Evolutionary conservation across 2,888 invertebrate species (phyloP), one percentile per base, ranked within the genome.

Genomic region (Desoria tigrina): DNA sequence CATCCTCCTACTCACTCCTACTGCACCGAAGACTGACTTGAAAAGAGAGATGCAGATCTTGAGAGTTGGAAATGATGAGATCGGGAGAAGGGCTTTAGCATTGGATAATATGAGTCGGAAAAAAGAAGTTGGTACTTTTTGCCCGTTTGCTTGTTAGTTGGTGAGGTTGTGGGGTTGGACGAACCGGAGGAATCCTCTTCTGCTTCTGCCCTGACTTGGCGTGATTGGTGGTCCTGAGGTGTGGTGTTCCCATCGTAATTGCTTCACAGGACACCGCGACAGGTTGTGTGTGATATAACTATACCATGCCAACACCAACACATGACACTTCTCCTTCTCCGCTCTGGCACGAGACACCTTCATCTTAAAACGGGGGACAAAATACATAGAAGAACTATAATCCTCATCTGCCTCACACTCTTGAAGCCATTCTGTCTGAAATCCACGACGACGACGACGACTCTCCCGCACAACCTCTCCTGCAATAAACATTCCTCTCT

Each of bases 231-330:
- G 75, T 75, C 75, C 67, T 66, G 67, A 71, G 75, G 71, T 73
- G 72, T 73, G 73, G 69, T 73, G 67, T 68, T 65, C 71, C 62
- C 42, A 62, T 69, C 71, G 74, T 75, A 75, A 75, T 75, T 75
- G 75, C 75, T 73, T 74, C 73, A 74, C 67, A 75, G 75, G 74
- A 75, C 75, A 75, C 75, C 74, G 75, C 74, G 75, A 74, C 75
- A 75, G 75, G 75, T 75, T 72, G 54, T 68, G 69, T 72, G 75
- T 67, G 62, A 71, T 71, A 70, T 70, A 71, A 73, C 71, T 66
- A 70, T 68, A 71, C 65, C 63, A 73, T 73, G 71, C 68, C 72
- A 70, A 71, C 63, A 67, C 62, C 57, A 69, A 65, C 68, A 71
- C 71, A 73, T 73, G 71, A 73, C 72, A 74, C 74, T 71, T 72